A percentile compares a stretch with the other conserved stretches of the same genome.
Evolutionary conservation across 2,113 vertebrate species (phyloP).

Genomic region (Hystrix brachyura): DNA sequence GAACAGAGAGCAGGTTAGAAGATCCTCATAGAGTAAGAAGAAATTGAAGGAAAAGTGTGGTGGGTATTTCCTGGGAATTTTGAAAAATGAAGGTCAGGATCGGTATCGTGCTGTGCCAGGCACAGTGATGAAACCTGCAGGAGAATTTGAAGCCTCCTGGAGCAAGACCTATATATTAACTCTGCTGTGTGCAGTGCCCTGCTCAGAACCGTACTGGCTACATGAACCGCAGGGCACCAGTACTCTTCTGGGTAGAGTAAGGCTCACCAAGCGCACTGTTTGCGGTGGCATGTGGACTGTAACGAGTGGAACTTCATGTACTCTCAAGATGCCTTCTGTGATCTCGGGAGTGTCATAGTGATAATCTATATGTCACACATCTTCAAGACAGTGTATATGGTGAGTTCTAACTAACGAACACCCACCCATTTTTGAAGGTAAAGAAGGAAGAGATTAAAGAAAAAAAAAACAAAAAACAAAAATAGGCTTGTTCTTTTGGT

Average conservation of each 20-base stretch:
- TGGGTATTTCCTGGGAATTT: background rate
- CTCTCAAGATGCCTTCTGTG: background rate
- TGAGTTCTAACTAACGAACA: background rate
- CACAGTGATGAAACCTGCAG: background rate
- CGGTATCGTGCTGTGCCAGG: background rate
- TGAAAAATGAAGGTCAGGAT: background rate
- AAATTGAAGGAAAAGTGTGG: background rate
- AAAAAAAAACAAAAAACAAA: background rate
- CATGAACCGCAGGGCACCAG: background rate
- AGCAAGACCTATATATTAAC: fast-evolving
- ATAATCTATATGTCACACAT: background rate
- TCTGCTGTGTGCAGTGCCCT: background rate
- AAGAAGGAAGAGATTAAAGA: background rate
- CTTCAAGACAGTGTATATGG: no score
- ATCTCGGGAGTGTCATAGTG: no score
- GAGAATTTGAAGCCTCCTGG: fast-evolving
- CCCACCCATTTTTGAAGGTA: background rate
- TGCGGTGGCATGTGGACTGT: background rate
- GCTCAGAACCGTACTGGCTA: no score
- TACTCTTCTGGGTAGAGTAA: background rate
- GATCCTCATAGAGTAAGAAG: background rate
- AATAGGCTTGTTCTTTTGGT: background rate
- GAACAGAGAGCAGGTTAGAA: background rate
- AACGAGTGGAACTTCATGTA: background rate
- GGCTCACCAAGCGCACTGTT: background rate